Evolutionary conservation across 1,140 invertebrate genomes (phyloP).

Genomic region (Chlorops oryzae): DNA sequence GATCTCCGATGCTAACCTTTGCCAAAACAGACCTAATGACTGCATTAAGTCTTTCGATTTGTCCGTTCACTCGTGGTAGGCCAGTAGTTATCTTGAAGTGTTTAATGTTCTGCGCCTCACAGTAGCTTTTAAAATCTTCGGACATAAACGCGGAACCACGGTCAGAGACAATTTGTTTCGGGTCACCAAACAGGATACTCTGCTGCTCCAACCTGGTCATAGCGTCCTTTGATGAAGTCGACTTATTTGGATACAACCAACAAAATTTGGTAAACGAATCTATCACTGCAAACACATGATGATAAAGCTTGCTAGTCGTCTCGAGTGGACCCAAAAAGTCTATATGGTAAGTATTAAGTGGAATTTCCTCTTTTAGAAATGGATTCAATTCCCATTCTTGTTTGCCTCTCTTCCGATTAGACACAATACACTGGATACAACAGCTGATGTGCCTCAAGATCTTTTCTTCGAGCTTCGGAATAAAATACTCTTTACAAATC

Average conservation of each 20-base stretch:
- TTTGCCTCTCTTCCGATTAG: constrained; percentile 36
- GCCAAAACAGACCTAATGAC: constrained; percentile 16
- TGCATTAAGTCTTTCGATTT: constrained; percentile 25
- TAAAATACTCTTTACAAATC: constrained; percentile 43
- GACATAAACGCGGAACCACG: constrained; percentile 4
- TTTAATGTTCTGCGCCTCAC: constrained; percentile 20
- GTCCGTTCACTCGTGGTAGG: constrained; percentile 30
- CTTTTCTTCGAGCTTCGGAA: constrained; percentile 36
- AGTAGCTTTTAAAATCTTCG: constrained; percentile 36
- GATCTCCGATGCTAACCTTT: constrained; percentile 1
- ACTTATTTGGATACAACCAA: constrained; percentile 41
- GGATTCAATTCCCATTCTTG: constrained; percentile 40
- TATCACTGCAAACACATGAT: constrained; percentile 30
- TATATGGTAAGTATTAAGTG: constrained; percentile 23
- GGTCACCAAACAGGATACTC: constrained; percentile 34
- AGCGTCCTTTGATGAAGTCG: constrained; percentile 27
- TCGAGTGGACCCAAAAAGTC: constrained; percentile 24
- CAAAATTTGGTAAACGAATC: constrained; percentile 28
- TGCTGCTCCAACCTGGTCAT: constrained; percentile 14
- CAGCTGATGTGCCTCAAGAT: constrained; percentile 30
- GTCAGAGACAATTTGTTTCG: constrained; percentile 5
- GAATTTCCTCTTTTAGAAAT: constrained; percentile 28
- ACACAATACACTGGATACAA: constrained; percentile 38
- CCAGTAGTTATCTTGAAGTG: constrained; percentile 29
- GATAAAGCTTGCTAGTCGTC: constrained; percentile 29